A percentile compares a stretch with the other conserved stretches of the same genome.
These are phyloP conservation scores for Coenonympha glycerion DNA, from an alignment of 2,888 invertebrate species.

Conservation along the genomic window DNA sequence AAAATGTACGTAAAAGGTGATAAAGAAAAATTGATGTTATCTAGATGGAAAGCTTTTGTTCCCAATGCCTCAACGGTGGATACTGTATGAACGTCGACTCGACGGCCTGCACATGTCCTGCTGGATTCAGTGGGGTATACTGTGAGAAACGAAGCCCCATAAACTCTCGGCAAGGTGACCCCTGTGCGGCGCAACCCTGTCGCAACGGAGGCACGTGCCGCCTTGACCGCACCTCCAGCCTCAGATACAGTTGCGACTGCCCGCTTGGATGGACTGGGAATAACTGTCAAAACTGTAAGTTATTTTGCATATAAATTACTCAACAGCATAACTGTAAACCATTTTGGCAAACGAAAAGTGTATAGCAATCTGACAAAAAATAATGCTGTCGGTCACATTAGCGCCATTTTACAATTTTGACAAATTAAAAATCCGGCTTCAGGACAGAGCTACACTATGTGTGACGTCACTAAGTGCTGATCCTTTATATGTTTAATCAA, in stretches of 20 bases:
- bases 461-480: too few relatives aligned
- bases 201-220: slow-evolving; percentile 86
- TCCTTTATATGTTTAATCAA: too few relatives aligned
- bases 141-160: slow-evolving; percentile 60
- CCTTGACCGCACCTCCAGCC: slow-evolving; percentile 49
- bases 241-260: slow-evolving; percentile 85
- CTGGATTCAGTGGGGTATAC: slow-evolving; percentile 49
- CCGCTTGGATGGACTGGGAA: slow-evolving; percentile 85
- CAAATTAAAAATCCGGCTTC: too few relatives aligned
- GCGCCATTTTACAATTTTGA: too few relatives aligned
- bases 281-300: slow-evolving; percentile 85
- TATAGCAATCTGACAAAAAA: too few relatives aligned
- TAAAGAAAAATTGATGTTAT: background rate
- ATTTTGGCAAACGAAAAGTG: too few relatives aligned
- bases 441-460: too few relatives aligned
- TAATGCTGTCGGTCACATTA: too few relatives aligned
- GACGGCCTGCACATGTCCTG: slow-evolving; percentile 73
- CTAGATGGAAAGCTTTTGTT: slow-evolving; percentile 53
- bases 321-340: too few relatives aligned
- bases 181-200: slow-evolving; percentile 81
- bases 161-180: slow-evolving; percentile 60
- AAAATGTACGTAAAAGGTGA: too few relatives aligned
- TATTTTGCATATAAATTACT: background rate
- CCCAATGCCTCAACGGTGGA: slow-evolving; percentile 81
- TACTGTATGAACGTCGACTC: slow-evolving; percentile 74